Evolutionary conservation across 2,888 invertebrate species (phyloP), one percentile per base, ranked within the genome.

Genomic region (Coenonympha arcania): DNA sequence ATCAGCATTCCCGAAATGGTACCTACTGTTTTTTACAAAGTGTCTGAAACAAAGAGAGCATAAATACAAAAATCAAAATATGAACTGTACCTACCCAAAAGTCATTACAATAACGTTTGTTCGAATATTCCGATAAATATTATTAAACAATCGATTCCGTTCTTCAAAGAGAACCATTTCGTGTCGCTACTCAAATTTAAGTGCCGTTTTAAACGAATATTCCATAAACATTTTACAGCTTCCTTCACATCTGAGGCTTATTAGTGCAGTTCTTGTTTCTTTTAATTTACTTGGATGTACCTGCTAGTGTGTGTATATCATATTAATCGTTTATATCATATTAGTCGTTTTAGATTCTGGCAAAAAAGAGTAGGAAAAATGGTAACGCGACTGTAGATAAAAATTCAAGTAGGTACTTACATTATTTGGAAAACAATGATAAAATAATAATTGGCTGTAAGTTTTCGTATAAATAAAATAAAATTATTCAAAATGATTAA

Each of bases 191-290:
- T 45, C 28, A 37, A 45, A 37, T 45, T 45, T 45, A 45, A 45
- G 45, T 37, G 36, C 45, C 45, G 20, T 28, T n/a, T n/a, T n/a
- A 28, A 37, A 45, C 45, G 45, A 11, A 36, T 48, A 48, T 51
- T 41, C 28, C 41, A 54, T 54, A 54, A 54, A 54, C 45, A 48
- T 52, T 54, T 54, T 54, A 54, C 44, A 30, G 31, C 52, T 52
- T 54, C 51, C 50, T 51, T 36, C 41, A 48, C 31, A 34, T 33
- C 18, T 39, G 13, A 34, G 40, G 47, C 48, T 46, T 45, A 46
- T 52, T 46, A 42, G 36, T 46, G 24, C 24, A 39, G 20, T 44
- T 46, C 24, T 48, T 44, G 16, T 24, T 50, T 41, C 15, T 33
- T 28, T 40, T 40, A 44, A 30, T 41, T 26, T 22, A 33, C n/a